Conservation (phyloP, 2,888 invertebrate species). For the Zootermopsis nevadensis region DNA sequence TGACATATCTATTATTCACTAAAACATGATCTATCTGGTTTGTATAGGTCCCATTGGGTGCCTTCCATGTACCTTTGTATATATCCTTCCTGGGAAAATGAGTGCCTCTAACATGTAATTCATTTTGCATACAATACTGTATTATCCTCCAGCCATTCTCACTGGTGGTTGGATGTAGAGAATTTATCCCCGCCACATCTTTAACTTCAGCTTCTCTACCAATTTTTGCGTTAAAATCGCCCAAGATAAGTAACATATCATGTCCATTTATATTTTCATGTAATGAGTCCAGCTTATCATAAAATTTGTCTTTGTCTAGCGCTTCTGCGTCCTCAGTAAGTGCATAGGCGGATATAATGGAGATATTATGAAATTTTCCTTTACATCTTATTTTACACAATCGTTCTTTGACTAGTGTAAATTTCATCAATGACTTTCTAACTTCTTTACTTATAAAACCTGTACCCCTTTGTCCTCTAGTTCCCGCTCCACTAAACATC, state of each 20-base stretch:
- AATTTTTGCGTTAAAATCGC: not conserved
- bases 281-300: not conserved
- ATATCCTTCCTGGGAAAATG: not conserved
- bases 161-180: not conserved
- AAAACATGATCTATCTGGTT: slow-evolving; percentile 15
- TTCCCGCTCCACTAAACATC: not conserved
- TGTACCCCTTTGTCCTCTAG: not conserved
- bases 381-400: not conserved
- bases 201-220: not conserved
- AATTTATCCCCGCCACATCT: not conserved
- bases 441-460: not conserved
- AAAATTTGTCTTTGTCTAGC: not conserved
- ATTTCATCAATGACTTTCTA: not conserved
- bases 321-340: not conserved
- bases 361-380: not conserved
- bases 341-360: not conserved
- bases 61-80: not conserved
- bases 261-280: not conserved
- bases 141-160: not conserved
- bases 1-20: slow-evolving; percentile 1
- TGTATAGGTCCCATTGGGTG: not conserved
- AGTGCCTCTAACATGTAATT: not conserved
- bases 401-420: not conserved
- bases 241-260: not conserved
- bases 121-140: not conserved